Conservation (phyloP, 2,113 vertebrate species). For the Hyla sarda region DNA sequence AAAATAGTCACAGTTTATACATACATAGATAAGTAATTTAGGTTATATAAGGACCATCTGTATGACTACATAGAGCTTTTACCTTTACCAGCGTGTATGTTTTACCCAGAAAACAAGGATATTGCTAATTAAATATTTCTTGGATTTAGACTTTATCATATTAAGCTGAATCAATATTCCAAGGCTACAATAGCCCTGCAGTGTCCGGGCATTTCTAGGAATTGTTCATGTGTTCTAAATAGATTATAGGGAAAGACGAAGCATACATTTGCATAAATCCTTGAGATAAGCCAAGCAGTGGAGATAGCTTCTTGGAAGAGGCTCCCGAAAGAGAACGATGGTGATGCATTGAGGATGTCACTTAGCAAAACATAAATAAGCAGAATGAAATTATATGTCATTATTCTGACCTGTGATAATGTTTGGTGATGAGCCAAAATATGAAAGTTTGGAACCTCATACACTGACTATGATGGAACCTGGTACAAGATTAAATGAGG, state of each 20-base stretch:
- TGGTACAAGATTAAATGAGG: neutral
- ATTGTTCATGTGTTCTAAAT: slow-evolving; percentile 22
- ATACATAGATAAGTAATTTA: too few relatives aligned
- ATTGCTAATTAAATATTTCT: neutral
- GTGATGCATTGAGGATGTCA: neutral
- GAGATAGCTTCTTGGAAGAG: slow-evolving; percentile 20
- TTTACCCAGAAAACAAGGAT: neutral
- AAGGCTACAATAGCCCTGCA: neutral
- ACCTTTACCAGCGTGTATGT: neutral
- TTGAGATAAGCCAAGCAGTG: neutral
- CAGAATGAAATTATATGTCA: neutral
- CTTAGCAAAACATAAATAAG: neutral
- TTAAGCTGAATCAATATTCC: slow-evolving; percentile 11
- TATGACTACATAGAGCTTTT: neutral
- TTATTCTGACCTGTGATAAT: neutral
- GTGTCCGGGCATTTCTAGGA: slow-evolving; percentile 36
- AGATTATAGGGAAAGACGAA: neutral
- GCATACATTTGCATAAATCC: slow-evolving; percentile 16
- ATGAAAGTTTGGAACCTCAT: neutral
- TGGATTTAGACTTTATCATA: neutral
- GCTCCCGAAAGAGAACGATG: neutral
- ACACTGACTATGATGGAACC: neutral
- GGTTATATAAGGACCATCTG: neutral
- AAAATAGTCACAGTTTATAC: too few relatives aligned
- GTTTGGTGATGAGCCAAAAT: neutral